Base-by-base conservation (phyloP, 2,113 vertebrate species). In the Notarius quadriscutis region DNA sequence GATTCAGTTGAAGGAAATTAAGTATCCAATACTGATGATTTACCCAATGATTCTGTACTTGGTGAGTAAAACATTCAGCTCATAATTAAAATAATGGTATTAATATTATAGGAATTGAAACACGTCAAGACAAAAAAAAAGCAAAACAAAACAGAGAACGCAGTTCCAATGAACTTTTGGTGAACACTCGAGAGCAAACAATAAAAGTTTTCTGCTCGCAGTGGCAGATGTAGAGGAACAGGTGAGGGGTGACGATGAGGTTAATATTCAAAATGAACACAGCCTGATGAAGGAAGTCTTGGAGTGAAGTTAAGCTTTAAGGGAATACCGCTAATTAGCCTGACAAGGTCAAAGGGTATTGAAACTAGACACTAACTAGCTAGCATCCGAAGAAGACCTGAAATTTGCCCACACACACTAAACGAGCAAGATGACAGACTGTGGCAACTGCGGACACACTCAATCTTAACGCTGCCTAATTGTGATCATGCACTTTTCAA, bases 281-380 rank as follows among this genome's bases (percentile, higher is more conserved):
- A 87, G 75, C 71, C 86, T 58, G 84, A 88, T 88, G 84, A 65
- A 62, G 84, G 58, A 86, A 62, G 89, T 90, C 80, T 89, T 84
- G 77, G 88, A 75, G 83, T 71, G 86, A 86, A 87, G 86, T 48
- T 82, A 86, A 87, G 90, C 92, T 89, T 87, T 92, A 92, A 86
- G 91, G 90, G 94, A 89, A 84, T 71, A 86, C 84, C 89, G 92
- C 94, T 95, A 95, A 95, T 96, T 95, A 94, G 95, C 93, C 92
- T 27, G 87, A 84, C 62, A 80, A 89, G 92, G 94, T 93, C 93
- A 94, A 92, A 95, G 94, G 94, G 93, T 81, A 93, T 84, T 88
- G 89, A 90, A 90, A 90, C 89, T 81, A 84, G 84, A 90, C 84
- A 84, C 89, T 90, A 83, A 81, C 80, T 75, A 86, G 89, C 69